Percentiles rank a stretch among this genome's conserved stretches.
Conservation (phyloP, 2,797 vertebrate genomes). For the Pseudochirops cupreus region DNA sequence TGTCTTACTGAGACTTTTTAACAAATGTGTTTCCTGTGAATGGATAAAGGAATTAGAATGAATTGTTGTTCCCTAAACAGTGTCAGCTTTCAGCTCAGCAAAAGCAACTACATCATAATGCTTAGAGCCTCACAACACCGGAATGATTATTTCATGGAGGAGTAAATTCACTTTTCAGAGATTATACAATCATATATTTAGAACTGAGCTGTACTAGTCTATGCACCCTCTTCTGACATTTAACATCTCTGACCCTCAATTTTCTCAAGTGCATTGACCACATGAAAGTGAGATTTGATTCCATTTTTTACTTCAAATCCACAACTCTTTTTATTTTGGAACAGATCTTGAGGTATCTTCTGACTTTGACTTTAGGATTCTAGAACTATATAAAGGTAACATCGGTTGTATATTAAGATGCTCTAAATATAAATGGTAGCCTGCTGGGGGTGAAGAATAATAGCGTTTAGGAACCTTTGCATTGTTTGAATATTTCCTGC, state of each 20-base stretch:
- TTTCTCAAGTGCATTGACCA: background rate
- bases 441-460: background rate
- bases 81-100: background rate
- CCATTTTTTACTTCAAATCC: background rate
- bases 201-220: background rate
- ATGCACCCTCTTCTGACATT: background rate
- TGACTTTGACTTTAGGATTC: background rate
- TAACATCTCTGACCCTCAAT: background rate
- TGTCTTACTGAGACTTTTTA: background rate
- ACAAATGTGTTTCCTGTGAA: background rate
- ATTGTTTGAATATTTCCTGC: background rate
- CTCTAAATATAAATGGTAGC: background rate
- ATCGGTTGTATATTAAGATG: background rate
- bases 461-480: background rate
- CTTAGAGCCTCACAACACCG: background rate
- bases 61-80: background rate
- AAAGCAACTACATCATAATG: background rate
- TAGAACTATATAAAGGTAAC: background rate
- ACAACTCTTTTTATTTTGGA: background rate
- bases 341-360: background rate
- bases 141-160: background rate
- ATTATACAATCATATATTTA: background rate
- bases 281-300: background rate
- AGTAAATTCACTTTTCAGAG: background rate
- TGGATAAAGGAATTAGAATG: background rate